Evolutionary conservation across 2,888 invertebrate genomes (phyloP), one percentile per base, ranked within the genome.

Genomic region (Eurytoma californica): DNA sequence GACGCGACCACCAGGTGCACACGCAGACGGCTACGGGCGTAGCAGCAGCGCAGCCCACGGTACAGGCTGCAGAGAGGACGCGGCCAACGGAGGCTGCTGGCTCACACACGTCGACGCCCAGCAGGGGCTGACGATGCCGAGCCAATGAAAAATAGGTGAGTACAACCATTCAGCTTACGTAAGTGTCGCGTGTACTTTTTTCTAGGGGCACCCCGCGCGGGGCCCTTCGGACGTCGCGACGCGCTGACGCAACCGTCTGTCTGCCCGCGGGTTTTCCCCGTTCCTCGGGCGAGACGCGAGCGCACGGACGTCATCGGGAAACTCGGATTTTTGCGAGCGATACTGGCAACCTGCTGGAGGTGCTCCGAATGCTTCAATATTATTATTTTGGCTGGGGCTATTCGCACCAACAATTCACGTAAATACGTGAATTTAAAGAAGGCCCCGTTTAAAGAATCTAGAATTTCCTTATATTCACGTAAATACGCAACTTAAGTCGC

Each of bases 71-170:
- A 2, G 3, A 12, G 61, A 12, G 24, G 28, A 39, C 30, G 39
- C 63, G 7, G n/a, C 9, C n/a, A n/a, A 12, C 9, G 18, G 39
- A 18, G 18, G 63, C 63, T 63, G 63, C n/a, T 63, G 13, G 18
- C 9, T 7, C n/a, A 63, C 53, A n/a, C 53, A n/a, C n/a, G 53
- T 53, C 53, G n/a, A n/a, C 14, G 53, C 16, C 14, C 53, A 53
- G n/a, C 53, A 53, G 53, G 53, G 39, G 39, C 39, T 9, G 39
- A 47, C 39, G 47, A 39, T 63, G 63, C 63, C 13, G 39, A n/a
- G 47, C 63, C 47, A 18, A 63, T 63, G 63, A 63, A 13, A 47
- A 63, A 63, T 63, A 30, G 63, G 63, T 63, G 3, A 63, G 47
- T 47, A 7, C 47, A 4, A 5, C 20, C 20, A 13, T 16, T 3